Conservation (phyloP, 1,140 invertebrate species). For the Achroia grisella region DNA sequence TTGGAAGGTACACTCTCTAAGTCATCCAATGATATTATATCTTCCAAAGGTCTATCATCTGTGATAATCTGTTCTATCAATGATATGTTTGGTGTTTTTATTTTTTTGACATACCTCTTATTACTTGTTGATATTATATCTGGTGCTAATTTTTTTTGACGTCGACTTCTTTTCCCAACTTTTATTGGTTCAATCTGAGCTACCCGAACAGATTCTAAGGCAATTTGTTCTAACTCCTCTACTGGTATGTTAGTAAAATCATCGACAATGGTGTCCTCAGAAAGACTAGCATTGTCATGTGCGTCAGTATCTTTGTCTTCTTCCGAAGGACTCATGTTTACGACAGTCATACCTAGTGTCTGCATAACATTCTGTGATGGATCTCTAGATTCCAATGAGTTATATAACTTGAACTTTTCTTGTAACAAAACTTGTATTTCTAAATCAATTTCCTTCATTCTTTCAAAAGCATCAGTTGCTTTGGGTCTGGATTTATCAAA, state of each 20-base stretch:
- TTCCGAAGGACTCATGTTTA: slow-evolving; percentile 37
- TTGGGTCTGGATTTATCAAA: slow-evolving; percentile 12
- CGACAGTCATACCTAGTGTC: slow-evolving; percentile 52
- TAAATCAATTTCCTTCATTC: slow-evolving; percentile 71
- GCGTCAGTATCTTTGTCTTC: slow-evolving; percentile 19
- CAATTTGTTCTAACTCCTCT: slow-evolving; percentile 58
- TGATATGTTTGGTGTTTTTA: slow-evolving; percentile 52
- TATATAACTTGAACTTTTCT: slow-evolving; percentile 70
- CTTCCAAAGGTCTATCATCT: slow-evolving; percentile 56
- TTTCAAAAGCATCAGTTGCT: slow-evolving; percentile 45
- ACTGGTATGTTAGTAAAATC: slow-evolving; percentile 54
- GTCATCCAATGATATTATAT: slow-evolving; percentile 58
- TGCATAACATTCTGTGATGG: slow-evolving; percentile 27
- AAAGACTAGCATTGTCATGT: slow-evolving; percentile 9
- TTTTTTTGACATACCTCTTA: slow-evolving; percentile 24
- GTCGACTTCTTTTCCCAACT: slow-evolving; percentile 20
- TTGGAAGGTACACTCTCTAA: slow-evolving; percentile 33
- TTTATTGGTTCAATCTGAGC: slow-evolving; percentile 15
- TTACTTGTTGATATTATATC: slow-evolving; percentile 25
- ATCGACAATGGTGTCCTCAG: slow-evolving; percentile 44
- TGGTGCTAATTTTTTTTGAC: slow-evolving; percentile 22
- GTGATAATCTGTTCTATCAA: slow-evolving; percentile 61
- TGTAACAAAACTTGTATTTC: slow-evolving; percentile 66
- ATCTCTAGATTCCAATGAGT: slow-evolving; percentile 50
- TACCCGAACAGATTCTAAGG: slow-evolving; percentile 36